Conservation (phyloP, 1,140 invertebrate species). For the Maconellicoccus hirsutus region DNA sequence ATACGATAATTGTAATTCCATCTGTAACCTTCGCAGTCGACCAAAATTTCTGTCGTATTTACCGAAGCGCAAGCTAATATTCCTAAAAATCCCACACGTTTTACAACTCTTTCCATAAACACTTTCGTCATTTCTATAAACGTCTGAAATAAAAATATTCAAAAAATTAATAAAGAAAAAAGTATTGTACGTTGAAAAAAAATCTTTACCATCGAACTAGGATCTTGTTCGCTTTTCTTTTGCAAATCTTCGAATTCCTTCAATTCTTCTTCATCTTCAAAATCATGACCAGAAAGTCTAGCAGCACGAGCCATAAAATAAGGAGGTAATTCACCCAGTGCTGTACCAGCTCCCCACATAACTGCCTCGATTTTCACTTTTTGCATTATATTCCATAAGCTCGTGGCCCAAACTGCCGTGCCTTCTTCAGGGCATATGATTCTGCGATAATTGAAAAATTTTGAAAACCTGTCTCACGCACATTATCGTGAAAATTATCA, state of each 20-base stretch:
- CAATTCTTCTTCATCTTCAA: constrained; percentile 49
- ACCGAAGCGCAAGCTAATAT: constrained; percentile 95
- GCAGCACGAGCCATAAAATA: constrained; percentile 97
- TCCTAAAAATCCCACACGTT: constrained; percentile 91
- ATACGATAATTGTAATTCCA: not conserved
- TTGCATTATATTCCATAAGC: constrained; percentile 80
- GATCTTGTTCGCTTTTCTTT: constrained; percentile 45
- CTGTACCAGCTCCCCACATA: constrained; percentile 96
- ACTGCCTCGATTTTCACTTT: constrained; percentile 95
- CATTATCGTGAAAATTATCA: not conserved
- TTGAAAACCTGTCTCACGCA: too few relatives aligned
- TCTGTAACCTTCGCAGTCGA: not conserved
- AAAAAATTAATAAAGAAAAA: not conserved
- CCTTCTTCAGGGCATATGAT: constrained; percentile 63
- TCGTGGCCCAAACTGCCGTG: constrained; percentile 45
- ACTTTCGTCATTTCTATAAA: constrained; percentile 68
- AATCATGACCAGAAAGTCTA: constrained; percentile 58
- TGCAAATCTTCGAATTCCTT: constrained; percentile 58
- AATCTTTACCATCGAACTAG: constrained; percentile 38
- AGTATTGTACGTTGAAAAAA: constrained; percentile 31
- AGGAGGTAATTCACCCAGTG: constrained; percentile 87
- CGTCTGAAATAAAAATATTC: constrained; percentile 35
- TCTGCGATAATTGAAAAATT: constrained; percentile 35
- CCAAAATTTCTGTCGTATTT: constrained; percentile 30
- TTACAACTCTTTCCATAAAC: constrained; percentile 81